Evolutionary conservation across 2,113 vertebrate species (phyloP), one percentile per base, ranked within the genome.

Genomic region (Oncorhynchus gorbuscha): DNA sequence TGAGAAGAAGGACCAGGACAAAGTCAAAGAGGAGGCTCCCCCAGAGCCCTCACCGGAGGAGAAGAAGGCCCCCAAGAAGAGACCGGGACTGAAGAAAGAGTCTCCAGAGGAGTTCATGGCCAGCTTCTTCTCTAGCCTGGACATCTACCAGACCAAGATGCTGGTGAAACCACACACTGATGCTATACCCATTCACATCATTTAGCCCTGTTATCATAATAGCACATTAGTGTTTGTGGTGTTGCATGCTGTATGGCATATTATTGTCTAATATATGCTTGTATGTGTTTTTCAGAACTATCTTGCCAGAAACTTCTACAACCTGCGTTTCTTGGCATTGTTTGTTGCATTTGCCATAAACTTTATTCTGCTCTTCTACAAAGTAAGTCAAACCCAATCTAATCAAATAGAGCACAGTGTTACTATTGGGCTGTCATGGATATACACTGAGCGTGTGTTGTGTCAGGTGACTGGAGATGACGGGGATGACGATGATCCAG

Each of bases 291-390:
- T 12, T 45, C 93, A 99, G 98, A 97, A 99, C 81, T 99, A 95
- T 87, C 92, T 99, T 86, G 98, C 97, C 79, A 95, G 97, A 90
- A 99, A 99, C 92, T 99, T 99, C 94, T 99, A 99, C 93, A 99
- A 98, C 85, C 94, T 99, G 82, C 94, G 98, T 69, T 96, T 99
- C 87, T 92, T 99, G 86, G 98, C 98, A 81, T 93, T 99, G 69
- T 99, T 99, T 86, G 97, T 99, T 72, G 97, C 97, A 72, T 99
- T 99, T 83, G 97, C 98, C 51, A 99, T 99, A 94, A 99, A 99
- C 92, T 99, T 99, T 85, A 99, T 99, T 89, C 95, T 99, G 79
- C 96, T 99, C 14, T 99, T 99, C 92, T 99, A 99, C 86, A 99
- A 99, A 95, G 98, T 99, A 94, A 94, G 83, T 3, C 62, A 12